Evolutionary conservation across 1,140 invertebrate genomes (phyloP).

Genomic region (Drosophila navojoa): DNA sequence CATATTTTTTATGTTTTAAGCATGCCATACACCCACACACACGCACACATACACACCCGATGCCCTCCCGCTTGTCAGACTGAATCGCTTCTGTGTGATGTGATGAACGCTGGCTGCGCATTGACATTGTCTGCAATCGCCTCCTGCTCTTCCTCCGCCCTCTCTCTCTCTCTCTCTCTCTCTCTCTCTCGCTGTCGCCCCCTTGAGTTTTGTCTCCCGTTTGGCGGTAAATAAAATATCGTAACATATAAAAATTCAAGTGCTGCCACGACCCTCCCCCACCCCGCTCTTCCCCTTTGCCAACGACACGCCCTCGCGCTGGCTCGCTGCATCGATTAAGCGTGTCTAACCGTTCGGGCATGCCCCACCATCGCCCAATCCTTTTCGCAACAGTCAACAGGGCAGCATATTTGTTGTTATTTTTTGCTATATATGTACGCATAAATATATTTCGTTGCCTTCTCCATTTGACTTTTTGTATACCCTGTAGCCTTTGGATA

Average conservation of each 20-base stretch:
- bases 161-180: neutral
- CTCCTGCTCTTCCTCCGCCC: neutral
- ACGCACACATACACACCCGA: neutral
- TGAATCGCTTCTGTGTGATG: conserved; percentile 49
- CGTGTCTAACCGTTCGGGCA: conserved; percentile 50
- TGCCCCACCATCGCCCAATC: conserved; percentile 32
- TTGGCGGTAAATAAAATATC: conserved; percentile 80
- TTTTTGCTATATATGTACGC: conserved; percentile 11
- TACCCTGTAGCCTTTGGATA: conserved; percentile 4
- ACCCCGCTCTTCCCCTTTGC: neutral
- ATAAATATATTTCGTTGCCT: conserved; percentile 24
- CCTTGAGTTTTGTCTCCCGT: conserved; percentile 25
- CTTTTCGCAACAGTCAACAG: conserved; percentile 60
- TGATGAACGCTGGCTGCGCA: conserved; percentile 70
- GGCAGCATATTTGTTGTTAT: conserved; percentile 45
- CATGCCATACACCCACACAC: conserved; percentile 22
- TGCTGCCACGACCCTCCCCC: conserved; percentile 6
- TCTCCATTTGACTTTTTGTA: conserved; percentile 13
- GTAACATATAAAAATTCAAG: conserved; percentile 65
- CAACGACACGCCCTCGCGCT: neutral
- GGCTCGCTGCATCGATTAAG: conserved; percentile 72
- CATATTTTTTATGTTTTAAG: conserved; percentile 78
- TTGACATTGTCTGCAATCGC: conserved; percentile 62
- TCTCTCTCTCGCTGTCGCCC: neutral
- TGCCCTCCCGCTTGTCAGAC: neutral